Base-by-base conservation (phyloP, 2,888 invertebrate genomes). In the Junonia oenone region DNA sequence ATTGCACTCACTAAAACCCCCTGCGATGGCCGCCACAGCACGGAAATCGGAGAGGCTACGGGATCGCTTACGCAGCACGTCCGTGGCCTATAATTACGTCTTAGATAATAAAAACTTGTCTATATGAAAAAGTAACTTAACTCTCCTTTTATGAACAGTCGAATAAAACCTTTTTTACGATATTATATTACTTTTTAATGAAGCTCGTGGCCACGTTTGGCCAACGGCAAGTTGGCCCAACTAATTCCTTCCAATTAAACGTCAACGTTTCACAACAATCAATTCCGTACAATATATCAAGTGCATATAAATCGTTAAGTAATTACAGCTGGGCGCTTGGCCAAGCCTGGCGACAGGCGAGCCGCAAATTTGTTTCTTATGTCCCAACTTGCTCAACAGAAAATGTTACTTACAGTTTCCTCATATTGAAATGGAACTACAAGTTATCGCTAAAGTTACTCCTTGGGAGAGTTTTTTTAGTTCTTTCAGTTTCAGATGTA, bases 341-440 rank as follows among this genome's bases (percentile, higher is more conserved):
- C 55, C 55, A 55, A 55, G 45, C 51, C 46, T 33, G 45, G 27
- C 50, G 55, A 48, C 53, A 54, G 53, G 53, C 48, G 47, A 40
- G 13, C 50, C 51, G 43, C 62, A 62, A 61, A 61, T 55, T 55
- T 55, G 57, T 59, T 59, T 62, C 62, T 62, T 62, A 55, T 50
- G 40, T 57, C 14, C 22, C 22, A 54, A 59, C 55, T 56, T 56
- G n/a, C 11, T 19, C 38, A 31, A 45, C 46, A 14, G 52, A 33
- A 45, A 59, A 54, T 51, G 53, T 57, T 59, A 47, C 54, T 54
- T 59, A 15, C 48, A 46, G 35, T 52, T 52, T 56, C 27, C 40
- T 52, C 19, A 40, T 47, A 53, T 47, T 43, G 31, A 43, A 54
- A 48, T 43, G 27, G 31, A 22, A 40, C 31, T 47, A 40, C 47